Conservation (phyloP, 1,140 invertebrate genomes). For the Anastatus disparis region DNA sequence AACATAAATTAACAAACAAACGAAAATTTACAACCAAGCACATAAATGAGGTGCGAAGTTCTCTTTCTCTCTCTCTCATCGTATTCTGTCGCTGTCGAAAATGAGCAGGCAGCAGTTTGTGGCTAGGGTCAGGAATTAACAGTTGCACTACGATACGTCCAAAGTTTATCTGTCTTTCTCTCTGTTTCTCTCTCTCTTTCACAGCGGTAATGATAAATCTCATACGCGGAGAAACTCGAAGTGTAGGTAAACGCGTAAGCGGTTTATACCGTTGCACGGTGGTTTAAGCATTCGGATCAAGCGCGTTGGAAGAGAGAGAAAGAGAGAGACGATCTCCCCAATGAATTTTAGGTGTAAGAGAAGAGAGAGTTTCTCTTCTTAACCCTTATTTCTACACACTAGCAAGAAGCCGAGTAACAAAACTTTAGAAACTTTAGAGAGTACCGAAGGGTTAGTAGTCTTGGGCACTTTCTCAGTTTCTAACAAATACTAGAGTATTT, state of each 20-base stretch:
- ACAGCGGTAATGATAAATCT: constrained; percentile 53
- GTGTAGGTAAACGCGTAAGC: constrained; percentile 8
- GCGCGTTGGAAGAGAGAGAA: no score
- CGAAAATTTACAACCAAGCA: no score
- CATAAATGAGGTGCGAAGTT: constrained; percentile 37
- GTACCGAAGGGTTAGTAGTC: not conserved
- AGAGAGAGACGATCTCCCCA: constrained; percentile 48
- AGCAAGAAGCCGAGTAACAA: not conserved
- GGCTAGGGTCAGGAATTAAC: constrained; percentile 46
- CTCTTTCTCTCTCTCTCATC: no score
- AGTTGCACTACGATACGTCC: constrained; percentile 45
- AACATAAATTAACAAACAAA: not conserved
- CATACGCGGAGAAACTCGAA: not conserved
- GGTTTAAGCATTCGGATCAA: constrained; percentile 55
- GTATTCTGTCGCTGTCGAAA: constrained; percentile 44
- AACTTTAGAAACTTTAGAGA: constrained; percentile 1
- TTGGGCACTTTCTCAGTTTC: not conserved
- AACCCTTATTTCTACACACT: no score
- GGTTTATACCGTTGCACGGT: not conserved
- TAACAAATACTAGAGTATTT: no score
- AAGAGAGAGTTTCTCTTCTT: no score
- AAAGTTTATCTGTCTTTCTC: constrained; percentile 48
- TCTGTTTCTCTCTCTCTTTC: not conserved
- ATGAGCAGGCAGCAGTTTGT: constrained; percentile 41
- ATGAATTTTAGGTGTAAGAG: constrained; percentile 38